phyloP scores from a whole-genome alignment of 2,113 vertebrate species.

The Indri indri region DNA sequence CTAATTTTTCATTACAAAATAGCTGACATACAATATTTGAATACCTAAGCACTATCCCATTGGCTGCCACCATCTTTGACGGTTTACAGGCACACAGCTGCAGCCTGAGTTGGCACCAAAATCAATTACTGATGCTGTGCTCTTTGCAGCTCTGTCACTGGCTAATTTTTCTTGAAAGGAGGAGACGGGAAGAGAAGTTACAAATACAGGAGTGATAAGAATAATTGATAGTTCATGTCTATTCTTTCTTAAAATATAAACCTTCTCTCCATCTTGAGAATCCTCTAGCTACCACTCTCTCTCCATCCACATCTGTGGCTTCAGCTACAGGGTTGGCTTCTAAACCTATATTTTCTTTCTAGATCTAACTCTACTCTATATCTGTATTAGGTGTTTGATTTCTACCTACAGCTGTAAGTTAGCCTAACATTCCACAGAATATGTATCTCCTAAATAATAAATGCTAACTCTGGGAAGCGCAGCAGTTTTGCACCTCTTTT shows the following conservation, averaged over 20 bases:
- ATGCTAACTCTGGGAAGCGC: background rate
- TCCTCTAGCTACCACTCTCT: background rate
- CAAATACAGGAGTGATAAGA: background rate
- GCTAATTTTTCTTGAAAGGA: conserved; percentile 27
- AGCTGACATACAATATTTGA: conserved; percentile 26
- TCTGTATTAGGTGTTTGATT: background rate
- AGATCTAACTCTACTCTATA: background rate
- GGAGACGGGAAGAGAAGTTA: background rate
- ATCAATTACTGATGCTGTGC: conserved; percentile 13
- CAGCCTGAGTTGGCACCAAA: background rate
- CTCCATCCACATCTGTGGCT: background rate
- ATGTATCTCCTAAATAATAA: conserved; percentile 4
- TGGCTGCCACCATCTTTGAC: conserved; percentile 37
- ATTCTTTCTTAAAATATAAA: conserved; percentile 20
- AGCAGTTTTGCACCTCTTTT: conserved; percentile 2
- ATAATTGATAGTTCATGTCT: background rate
- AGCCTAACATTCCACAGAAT: background rate
- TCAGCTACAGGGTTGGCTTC: background rate
- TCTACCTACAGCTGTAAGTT: background rate
- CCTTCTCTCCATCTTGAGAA: background rate
- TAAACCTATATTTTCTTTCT: background rate
- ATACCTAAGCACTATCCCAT: background rate
- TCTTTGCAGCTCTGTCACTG: background rate
- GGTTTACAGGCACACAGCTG: conserved; percentile 30
- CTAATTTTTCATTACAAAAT: conserved; percentile 3